These are phyloP conservation scores for Ispidina picta DNA, from an alignment of 2,797 vertebrate species.

Conservation along the genomic window DNA sequence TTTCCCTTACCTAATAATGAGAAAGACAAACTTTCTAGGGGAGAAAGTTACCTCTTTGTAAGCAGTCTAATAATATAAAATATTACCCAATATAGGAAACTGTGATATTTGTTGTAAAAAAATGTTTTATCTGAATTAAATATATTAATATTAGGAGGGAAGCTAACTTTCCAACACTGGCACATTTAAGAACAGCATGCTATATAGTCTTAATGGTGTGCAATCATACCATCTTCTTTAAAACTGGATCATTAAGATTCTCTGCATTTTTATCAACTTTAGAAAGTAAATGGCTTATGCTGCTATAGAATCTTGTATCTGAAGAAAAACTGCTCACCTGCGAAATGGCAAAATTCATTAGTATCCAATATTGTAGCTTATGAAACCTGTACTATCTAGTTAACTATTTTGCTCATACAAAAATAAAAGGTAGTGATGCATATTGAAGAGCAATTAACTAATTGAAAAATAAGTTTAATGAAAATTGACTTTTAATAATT, in stretches of 20 bases:
- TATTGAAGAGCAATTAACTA: neutral
- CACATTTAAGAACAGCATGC: neutral
- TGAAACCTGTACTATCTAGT: neutral
- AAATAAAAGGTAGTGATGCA: neutral
- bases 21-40: neutral
- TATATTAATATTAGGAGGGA: neutral
- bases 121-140: neutral
- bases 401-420: neutral
- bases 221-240: conserved; percentile 16
- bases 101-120: neutral
- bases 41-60: neutral
- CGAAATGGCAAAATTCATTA: neutral
- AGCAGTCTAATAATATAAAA: neutral
- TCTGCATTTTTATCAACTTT: conserved; percentile 17
- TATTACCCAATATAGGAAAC: neutral
- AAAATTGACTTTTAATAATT: neutral
- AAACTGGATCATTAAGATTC: neutral
- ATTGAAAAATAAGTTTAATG: neutral
- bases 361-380: neutral
- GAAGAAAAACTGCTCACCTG: neutral
- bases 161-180: neutral
- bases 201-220: neutral
- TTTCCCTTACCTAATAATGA: neutral
- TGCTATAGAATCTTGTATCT: neutral
- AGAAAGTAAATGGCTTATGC: neutral